Percentiles rank a stretch among this genome's conserved stretches.
Evolutionary conservation across 2,113 vertebrate genomes (phyloP).

Genomic region (Anoura caudifer): DNA sequence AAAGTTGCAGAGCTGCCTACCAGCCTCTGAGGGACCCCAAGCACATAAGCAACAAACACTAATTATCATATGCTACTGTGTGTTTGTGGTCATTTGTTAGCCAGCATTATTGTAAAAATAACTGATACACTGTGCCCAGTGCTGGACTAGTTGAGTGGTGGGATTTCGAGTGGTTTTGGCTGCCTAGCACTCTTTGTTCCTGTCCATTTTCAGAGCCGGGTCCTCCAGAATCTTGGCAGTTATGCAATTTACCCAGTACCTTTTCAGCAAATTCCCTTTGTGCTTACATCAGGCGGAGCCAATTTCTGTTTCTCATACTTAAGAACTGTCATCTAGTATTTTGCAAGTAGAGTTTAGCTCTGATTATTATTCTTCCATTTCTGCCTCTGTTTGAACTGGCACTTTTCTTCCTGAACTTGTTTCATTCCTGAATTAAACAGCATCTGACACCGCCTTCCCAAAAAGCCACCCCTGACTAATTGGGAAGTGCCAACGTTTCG

Average conservation of each 20-base stretch:
- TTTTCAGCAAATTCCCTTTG: slow-evolving; percentile 7
- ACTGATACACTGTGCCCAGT: neutral
- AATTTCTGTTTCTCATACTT: slow-evolving; percentile 25
- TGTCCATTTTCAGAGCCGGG: neutral
- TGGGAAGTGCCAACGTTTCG: neutral
- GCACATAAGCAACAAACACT: neutral
- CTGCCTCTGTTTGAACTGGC: neutral
- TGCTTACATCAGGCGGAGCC: neutral
- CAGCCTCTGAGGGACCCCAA: neutral
- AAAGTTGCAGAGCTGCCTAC: neutral
- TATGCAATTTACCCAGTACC: neutral
- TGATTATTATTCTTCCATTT: neutral
- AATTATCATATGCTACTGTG: no score
- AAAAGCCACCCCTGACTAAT: neutral
- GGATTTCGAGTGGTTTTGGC: neutral
- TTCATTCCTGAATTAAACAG: slow-evolving; percentile 13
- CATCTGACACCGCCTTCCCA: neutral
- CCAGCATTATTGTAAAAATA: neutral
- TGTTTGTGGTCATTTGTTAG: neutral
- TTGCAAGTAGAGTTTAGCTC: neutral
- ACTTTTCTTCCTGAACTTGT: slow-evolving; percentile 15
- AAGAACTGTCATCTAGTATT: neutral
- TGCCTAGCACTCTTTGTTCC: neutral
- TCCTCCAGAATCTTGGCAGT: neutral
- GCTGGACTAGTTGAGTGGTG: neutral